phyloP scores from a whole-genome alignment of 2,797 vertebrate species.

The Pseudochirops corinnae region DNA sequence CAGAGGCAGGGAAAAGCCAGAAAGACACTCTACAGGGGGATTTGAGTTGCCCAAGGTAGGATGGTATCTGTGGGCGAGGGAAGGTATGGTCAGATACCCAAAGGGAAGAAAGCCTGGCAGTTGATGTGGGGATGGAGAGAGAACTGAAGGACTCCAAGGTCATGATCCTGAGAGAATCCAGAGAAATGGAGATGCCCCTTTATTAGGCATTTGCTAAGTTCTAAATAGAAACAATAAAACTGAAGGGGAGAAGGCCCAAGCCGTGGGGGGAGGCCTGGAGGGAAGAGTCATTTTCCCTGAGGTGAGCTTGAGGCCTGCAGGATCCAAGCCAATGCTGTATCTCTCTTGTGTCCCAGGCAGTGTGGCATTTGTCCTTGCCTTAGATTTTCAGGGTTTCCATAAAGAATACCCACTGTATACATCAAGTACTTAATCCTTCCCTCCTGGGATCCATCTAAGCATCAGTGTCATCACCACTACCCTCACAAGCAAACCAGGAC shows the following conservation, averaged over 20 bases:
- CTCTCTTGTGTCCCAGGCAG: background rate
- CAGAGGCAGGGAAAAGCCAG: background rate
- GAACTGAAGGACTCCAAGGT: background rate
- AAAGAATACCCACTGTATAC: background rate
- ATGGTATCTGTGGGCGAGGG: background rate
- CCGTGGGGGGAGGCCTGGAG: no score
- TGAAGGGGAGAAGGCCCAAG: no score
- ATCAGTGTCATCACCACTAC: no score
- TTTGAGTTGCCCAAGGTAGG: background rate
- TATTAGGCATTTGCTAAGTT: background rate
- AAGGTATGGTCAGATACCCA: background rate
- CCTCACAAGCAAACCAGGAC: background rate
- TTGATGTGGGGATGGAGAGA: background rate
- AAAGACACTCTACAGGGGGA: background rate
- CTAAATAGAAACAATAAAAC: no score
- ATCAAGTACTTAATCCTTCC: background rate
- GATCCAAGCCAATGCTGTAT: no score
- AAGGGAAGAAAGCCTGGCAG: background rate
- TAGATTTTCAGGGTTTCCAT: background rate
- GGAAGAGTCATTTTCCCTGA: no score
- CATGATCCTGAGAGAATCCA: background rate
- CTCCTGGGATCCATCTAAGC: background rate
- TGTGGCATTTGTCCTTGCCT: background rate
- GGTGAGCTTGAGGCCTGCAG: no score
- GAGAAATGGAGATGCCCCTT: background rate